phyloP scores from a whole-genome alignment of 2,113 vertebrate genomes.

The Anoura caudifer region DNA sequence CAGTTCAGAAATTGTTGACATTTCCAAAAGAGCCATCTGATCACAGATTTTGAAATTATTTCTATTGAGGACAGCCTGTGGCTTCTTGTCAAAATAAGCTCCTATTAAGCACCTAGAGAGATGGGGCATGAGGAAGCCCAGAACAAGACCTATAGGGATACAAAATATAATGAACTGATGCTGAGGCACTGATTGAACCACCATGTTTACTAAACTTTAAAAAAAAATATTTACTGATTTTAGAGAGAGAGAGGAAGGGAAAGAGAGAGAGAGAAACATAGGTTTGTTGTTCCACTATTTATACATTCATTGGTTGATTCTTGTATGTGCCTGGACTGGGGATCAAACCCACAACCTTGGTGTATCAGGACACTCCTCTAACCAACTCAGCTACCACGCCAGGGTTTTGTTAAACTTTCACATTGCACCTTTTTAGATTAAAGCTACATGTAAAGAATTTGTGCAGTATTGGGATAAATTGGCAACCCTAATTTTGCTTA shows the following conservation, averaged over 20 bases:
- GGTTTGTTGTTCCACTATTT: too few species aligned
- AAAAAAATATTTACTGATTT: too few species aligned
- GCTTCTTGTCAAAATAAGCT: slow-evolving; percentile 3
- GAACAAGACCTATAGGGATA: neutral
- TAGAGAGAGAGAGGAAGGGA: too few species aligned
- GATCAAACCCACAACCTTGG: too few species aligned
- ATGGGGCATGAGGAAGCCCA: neutral
- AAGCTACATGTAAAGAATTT: neutral
- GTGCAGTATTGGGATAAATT: neutral
- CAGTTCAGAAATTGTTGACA: neutral
- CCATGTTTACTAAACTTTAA: neutral
- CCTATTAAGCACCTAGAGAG: neutral
- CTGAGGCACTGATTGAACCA: neutral
- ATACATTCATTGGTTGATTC: too few species aligned
- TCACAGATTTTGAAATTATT: slow-evolving; percentile 23
- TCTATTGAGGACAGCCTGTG: neutral
- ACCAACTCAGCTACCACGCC: too few species aligned
- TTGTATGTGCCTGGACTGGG: too few species aligned
- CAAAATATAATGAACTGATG: neutral
- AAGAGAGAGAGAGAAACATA: too few species aligned
- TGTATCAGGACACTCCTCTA: too few species aligned
- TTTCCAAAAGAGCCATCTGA: slow-evolving; percentile 32
- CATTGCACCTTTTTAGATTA: neutral
- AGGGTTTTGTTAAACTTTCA: too few species aligned
- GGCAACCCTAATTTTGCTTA: neutral